Evolutionary conservation across 2,888 invertebrate genomes (phyloP).

Genomic region (Oithona nana): DNA sequence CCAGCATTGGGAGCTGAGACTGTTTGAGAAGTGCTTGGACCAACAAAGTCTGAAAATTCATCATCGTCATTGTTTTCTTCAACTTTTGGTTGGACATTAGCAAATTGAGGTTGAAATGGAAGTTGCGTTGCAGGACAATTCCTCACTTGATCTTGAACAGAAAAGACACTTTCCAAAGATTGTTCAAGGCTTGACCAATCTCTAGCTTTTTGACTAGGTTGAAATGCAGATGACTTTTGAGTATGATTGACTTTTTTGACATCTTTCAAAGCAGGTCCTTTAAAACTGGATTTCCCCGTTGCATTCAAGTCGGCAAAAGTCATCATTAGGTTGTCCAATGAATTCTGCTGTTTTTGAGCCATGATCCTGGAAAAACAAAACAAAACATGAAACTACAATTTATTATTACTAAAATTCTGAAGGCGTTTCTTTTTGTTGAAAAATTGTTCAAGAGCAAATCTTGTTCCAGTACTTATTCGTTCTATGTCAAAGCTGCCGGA

Average conservation of each 20-base stretch:
- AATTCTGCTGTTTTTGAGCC: background rate
- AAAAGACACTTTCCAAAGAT: background rate
- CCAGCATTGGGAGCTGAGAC: too few relatives aligned
- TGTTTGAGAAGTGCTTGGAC: too few relatives aligned
- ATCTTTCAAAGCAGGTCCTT: constrained; percentile 9
- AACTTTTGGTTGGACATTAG: too few relatives aligned
- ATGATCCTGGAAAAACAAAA: background rate
- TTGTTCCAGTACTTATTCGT: constrained; percentile 14
- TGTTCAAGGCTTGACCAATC: constrained; percentile 17
- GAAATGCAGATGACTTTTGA: background rate
- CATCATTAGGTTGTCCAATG: constrained; percentile 13
- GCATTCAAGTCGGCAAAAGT: constrained; percentile 1
- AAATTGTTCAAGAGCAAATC: constrained; percentile 16
- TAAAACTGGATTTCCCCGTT: background rate
- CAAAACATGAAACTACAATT: background rate
- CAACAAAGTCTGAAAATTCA: background rate
- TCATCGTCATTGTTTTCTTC: background rate
- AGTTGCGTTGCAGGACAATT: too few relatives aligned
- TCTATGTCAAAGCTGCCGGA: constrained; percentile 5
- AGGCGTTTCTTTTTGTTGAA: background rate
- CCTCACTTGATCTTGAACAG: background rate
- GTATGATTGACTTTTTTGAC: too few relatives aligned
- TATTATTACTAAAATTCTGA: background rate
- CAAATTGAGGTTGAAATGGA: too few relatives aligned
- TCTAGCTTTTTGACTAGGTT: constrained; percentile 9